Evolutionary conservation across 2,888 invertebrate genomes (phyloP).

Genomic region (Sarcophaga caerulescens): DNA sequence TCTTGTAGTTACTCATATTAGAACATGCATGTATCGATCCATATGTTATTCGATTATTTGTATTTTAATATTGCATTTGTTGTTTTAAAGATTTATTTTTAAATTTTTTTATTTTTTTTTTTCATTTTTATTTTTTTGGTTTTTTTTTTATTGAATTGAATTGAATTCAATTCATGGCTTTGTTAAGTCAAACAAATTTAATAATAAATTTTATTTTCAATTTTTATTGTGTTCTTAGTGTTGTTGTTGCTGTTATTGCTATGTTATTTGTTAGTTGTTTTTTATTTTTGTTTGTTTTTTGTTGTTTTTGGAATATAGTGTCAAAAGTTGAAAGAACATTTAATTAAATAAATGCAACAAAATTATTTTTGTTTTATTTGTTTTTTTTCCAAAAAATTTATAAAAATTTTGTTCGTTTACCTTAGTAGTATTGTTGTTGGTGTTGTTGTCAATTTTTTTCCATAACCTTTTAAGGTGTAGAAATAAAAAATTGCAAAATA

Average conservation of each 20-base stretch:
- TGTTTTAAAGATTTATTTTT: too few relatives aligned
- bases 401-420: slow-evolving; percentile 14
- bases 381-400: neutral
- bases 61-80: too few relatives aligned
- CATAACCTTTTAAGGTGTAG: slow-evolving; percentile 46
- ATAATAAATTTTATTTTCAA: slow-evolving; percentile 25
- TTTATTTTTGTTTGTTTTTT: slow-evolving; percentile 9
- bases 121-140: slow-evolving; percentile 3
- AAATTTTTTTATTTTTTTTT: too few relatives aligned
- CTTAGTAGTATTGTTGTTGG: slow-evolving; percentile 25
- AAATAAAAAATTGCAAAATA: slow-evolving; percentile 35
- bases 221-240: neutral
- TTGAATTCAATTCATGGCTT: slow-evolving; percentile 26
- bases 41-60: too few relatives aligned
- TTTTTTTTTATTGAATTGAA: too few relatives aligned
- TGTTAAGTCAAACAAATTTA: slow-evolving; percentile 43
- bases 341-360: slow-evolving; percentile 61
- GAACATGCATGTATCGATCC: too few relatives aligned
- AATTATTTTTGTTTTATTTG: neutral
- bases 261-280: neutral
- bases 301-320: slow-evolving; percentile 47
- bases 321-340: slow-evolving; percentile 66
- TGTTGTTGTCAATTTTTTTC: slow-evolving; percentile 21
- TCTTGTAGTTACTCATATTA: too few relatives aligned
- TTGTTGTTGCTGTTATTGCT: too few relatives aligned